Percentiles rank a stretch among this genome's conserved stretches.
Evolutionary conservation across 2,113 vertebrate genomes (phyloP).

Genomic region (Cairina moschata): DNA sequence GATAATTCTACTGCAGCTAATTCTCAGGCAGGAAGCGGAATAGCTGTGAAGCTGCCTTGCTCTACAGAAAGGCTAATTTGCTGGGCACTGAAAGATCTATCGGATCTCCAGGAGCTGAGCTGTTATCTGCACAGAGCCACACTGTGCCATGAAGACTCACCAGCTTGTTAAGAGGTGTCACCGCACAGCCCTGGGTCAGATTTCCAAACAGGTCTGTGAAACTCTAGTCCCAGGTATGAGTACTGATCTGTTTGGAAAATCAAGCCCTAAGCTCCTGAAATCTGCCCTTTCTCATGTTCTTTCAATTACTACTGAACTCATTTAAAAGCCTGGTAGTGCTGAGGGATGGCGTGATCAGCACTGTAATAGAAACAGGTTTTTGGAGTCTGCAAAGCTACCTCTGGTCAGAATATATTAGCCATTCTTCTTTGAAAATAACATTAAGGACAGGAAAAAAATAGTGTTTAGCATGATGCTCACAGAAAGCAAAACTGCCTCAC

Average conservation of each 20-base stretch:
- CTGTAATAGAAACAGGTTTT: not conserved
- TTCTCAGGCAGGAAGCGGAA: not conserved
- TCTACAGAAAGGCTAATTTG: not conserved
- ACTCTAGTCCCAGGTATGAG: not conserved
- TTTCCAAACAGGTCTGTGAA: not conserved
- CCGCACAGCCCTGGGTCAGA: not conserved
- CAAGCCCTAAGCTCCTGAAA: not conserved
- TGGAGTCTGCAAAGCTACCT: not conserved
- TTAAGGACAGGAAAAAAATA: not conserved
- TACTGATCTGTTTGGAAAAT: not conserved
- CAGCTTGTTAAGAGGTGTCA: not conserved
- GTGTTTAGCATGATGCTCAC: not conserved
- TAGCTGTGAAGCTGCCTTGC: not conserved
- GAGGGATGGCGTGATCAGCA: not conserved
- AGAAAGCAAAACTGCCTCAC: not conserved
- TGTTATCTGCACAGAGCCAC: not conserved
- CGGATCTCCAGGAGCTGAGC: not conserved
- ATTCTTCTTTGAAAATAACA: not conserved
- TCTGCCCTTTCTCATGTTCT: slow-evolving; percentile 5
- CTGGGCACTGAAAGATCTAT: not conserved
- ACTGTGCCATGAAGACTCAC: not conserved
- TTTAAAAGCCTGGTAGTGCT: not conserved
- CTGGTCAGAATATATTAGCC: not conserved
- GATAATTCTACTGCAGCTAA: not conserved
- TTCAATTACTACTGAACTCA: not conserved